Conservation (phyloP, 1,140 invertebrate genomes). For the Mizuhopecten yessoensis region DNA sequence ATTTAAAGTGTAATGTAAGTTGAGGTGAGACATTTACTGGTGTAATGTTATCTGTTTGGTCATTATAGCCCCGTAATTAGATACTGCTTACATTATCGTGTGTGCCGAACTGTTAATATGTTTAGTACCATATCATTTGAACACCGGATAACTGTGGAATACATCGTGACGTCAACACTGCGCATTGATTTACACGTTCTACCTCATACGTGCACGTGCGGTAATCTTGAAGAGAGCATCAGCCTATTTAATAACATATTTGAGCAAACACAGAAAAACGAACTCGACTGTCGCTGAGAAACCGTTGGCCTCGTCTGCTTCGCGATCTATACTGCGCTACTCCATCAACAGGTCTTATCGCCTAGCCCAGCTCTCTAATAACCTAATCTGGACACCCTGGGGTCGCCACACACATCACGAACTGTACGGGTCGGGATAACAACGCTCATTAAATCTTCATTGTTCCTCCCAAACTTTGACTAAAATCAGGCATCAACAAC, state of each 20-base stretch:
- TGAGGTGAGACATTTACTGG: not conserved
- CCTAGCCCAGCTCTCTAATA: not conserved
- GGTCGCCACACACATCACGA: conserved; percentile 4
- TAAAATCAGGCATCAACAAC: not conserved
- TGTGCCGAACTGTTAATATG: not conserved
- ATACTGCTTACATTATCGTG: no score
- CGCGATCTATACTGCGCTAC: not conserved
- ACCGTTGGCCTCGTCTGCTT: not conserved
- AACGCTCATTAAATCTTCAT: not conserved
- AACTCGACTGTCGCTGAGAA: not conserved
- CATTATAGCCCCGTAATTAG: not conserved
- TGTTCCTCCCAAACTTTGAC: not conserved
- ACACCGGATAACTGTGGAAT: not conserved
- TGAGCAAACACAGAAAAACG: not conserved
- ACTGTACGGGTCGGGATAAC: not conserved
- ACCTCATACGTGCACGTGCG: not conserved
- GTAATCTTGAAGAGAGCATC: conserved; percentile 1
- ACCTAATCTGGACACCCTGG: not conserved
- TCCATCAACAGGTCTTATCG: not conserved
- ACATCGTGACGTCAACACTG: not conserved
- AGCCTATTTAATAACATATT: conserved; percentile 29
- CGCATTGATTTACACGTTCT: not conserved
- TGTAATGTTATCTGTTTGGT: not conserved
- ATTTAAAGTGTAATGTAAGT: not conserved
- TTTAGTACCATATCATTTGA: not conserved